Evolutionary conservation across 2,113 vertebrate genomes (phyloP), one percentile per base, ranked within the genome.

Genomic region (Hystrix cristata): DNA sequence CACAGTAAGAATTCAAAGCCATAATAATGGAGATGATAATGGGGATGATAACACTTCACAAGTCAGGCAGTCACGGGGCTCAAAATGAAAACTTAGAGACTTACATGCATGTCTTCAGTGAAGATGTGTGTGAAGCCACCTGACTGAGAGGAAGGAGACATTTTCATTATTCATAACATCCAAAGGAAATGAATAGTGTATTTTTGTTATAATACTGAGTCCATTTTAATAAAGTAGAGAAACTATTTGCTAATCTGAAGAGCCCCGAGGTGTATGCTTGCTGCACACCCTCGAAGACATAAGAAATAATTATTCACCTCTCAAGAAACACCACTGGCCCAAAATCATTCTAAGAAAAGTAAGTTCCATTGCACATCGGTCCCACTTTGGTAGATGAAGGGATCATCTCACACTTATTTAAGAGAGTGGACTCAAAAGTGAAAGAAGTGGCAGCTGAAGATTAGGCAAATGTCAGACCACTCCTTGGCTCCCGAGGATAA

Each of bases 91-190:
- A 96, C 62, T 15, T 62, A 81, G 27, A 96, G 92, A 98, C 98
- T 98, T 98, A 98, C 98, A 84, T 98, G 98, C 98, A 99, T 98
- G 95, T 99, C 99, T 98, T 99, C 98, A 71, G 98, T 98, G 98
- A 99, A 99, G 98, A 98, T 98, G 97, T 98, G 98, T 65, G 98
- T 98, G 98, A 98, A 98, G 97, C 97, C 98, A 97, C 97, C 98
- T 98, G 98, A 98, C 99, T 99, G 98, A 98, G 98, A 53, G 98
- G 98, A 97, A 98, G 93, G 96, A 96, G 92, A 98, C 84, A 98
- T 85, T 96, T 97, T 97, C 90, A 98, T 97, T 98, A 96, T 84
- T 96, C 97, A 7, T 18, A 81, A 96, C 34, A 97, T 78, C 94
- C 92, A 95, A 8, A 97, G 95, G 60, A 96, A 98, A 97, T 96